Base-by-base conservation (phyloP, 2,113 vertebrate genomes). In the Corynorhinus townsendii region DNA sequence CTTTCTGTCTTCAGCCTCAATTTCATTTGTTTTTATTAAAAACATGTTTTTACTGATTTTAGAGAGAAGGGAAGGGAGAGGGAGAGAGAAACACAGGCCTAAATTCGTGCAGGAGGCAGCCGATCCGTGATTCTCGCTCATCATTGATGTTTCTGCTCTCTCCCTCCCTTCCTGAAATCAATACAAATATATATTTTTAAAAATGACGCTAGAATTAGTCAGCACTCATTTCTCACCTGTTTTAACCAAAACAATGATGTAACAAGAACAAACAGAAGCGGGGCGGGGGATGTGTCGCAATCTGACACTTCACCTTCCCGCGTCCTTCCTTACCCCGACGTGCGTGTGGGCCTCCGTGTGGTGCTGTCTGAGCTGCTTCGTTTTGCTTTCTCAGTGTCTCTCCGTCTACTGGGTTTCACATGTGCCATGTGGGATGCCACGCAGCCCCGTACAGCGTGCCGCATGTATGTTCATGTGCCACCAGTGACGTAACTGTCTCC, bases 391-490 rank as follows among this genome's bases (percentile, higher is more conserved):
- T 40, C 12, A 5, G 38, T 64, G 4, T 9, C 49, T 77, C n/a
- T 38, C 77, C 28, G 4, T 75, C 54, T 84, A 22, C n/a, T 19
- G 14, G n/a, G 49, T 68, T 62, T 75, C 30, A 12, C 28, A 0
- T 0, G 28, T n/a, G 59, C 59, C 19, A 1, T 33, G 54, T 28
- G 12, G 16, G 17, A n/a, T 5, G 66, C 26, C 16, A 0, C 8
- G 0, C 15, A 10, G 40, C 30, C 2, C 73, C n/a, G 45, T 38
- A 14, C 89, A 45, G 54, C 47, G 16, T 9, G 47, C 45, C 11
- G 45, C 9, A 5, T 9, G 45, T 24, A n/a, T 10, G 15, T 35
- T 24, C 9, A 11, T 5, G 10, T 24, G 59, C 22, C 59, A 14
- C n/a, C 15, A 10, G 0, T 83, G 26, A 24, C 45, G 15, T 35